These are phyloP conservation scores for Malaclemys terrapin DNA, from an alignment of 2,113 vertebrate species.

Conservation along the genomic window DNA sequence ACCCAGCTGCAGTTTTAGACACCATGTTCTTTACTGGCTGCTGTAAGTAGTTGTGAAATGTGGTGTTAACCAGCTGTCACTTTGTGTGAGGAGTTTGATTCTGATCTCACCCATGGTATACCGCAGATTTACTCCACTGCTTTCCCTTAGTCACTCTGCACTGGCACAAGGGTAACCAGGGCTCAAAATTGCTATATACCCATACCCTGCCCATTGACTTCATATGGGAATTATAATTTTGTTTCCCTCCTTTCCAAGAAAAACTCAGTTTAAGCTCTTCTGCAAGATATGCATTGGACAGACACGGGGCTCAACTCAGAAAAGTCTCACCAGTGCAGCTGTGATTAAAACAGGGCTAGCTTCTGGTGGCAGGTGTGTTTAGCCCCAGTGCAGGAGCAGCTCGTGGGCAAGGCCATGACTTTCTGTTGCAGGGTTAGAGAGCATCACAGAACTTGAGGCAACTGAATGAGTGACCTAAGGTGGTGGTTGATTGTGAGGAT, in stretches of 20 bases:
- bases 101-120: background rate
- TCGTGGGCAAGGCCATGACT: background rate
- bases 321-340: background rate
- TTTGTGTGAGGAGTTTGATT: too few species aligned
- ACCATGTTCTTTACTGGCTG: background rate
- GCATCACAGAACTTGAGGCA: background rate
- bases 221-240: background rate
- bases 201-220: background rate
- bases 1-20: background rate
- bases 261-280: background rate
- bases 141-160: background rate
- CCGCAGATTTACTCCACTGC: background rate
- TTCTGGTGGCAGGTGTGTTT: background rate
- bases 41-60: background rate
- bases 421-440: background rate
- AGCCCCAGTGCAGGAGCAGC: background rate
- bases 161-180: too few species aligned
- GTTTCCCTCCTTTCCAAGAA: background rate
- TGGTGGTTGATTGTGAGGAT: background rate
- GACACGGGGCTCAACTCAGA: background rate
- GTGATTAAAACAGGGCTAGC: background rate
- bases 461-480: background rate
- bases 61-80: background rate
- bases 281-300: background rate
- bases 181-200: too few species aligned